Conservation (phyloP, 2,113 vertebrate genomes). For the Entelurus aequoreus region DNA sequence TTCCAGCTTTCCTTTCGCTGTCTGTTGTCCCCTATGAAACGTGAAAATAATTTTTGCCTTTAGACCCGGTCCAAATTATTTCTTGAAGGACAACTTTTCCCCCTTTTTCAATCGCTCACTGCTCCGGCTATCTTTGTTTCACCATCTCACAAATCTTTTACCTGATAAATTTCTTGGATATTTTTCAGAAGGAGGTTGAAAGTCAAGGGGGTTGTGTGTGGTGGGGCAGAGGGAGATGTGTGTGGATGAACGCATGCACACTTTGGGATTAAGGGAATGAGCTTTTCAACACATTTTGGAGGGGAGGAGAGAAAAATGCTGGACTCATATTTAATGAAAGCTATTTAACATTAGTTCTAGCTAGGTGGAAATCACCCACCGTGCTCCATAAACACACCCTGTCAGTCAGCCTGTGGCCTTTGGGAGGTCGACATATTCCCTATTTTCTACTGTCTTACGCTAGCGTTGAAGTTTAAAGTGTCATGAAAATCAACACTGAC, state of each 20-base stretch:
- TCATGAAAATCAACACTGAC: background rate
- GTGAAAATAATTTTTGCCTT: conserved; percentile 80
- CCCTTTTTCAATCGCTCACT: conserved; percentile 14
- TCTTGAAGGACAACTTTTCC: background rate
- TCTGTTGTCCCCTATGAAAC: conserved; percentile 74
- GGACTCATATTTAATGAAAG: conserved; percentile 28
- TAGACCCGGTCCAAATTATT: conserved; percentile 69
- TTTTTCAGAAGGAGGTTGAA: conserved; percentile 30
- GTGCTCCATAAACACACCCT: conserved; percentile 32
- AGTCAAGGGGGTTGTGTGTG: conserved; percentile 21
- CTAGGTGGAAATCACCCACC: conserved; percentile 46
- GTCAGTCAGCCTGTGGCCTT: conserved; percentile 14
- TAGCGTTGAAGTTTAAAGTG: background rate
- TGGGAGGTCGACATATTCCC: conserved; percentile 23
- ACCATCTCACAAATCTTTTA: conserved; percentile 53
- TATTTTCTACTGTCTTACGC: background rate
- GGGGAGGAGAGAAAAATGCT: conserved; percentile 26
- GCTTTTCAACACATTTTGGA: conserved; percentile 23
- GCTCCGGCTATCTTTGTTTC: conserved; percentile 34
- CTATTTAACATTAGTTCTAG: conserved; percentile 33
- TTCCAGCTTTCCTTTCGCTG: conserved; percentile 57
- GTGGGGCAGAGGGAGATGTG: conserved; percentile 16
- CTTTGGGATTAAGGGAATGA: conserved; percentile 24
- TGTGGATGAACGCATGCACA: conserved; percentile 28
- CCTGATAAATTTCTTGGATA: conserved; percentile 51